Evolutionary conservation across 2,888 invertebrate genomes (phyloP).

Genomic region (Folsomia manolachei): DNA sequence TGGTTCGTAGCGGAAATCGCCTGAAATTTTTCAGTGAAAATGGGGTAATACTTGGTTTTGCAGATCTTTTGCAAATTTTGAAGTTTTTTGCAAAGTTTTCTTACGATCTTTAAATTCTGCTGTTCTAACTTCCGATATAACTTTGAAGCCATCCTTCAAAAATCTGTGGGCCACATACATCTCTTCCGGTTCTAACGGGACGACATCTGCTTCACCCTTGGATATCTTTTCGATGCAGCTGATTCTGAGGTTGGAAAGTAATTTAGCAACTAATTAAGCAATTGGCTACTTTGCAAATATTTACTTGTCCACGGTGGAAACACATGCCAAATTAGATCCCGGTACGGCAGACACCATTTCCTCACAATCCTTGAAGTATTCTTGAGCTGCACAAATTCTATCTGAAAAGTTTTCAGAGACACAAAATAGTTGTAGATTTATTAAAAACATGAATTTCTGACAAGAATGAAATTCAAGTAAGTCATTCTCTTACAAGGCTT

Average conservation of each 20-base stretch:
- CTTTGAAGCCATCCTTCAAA: constrained; percentile 30
- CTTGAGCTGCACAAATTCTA: constrained; percentile 36
- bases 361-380: constrained; percentile 21
- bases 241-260: constrained; percentile 26
- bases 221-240: constrained; percentile 42
- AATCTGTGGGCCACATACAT: constrained; percentile 43
- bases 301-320: constrained; percentile 43
- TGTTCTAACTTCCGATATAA: constrained; percentile 38
- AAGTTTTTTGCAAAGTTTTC: neutral
- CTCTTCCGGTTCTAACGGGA: constrained; percentile 44
- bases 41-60: too few species aligned
- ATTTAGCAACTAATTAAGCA: neutral
- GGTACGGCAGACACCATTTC: constrained; percentile 31
- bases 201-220: constrained; percentile 42
- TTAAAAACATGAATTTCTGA: too few species aligned
- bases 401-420: too few species aligned
- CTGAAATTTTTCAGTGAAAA: too few species aligned
- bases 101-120: constrained; percentile 23
- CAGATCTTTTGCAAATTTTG: neutral
- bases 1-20: constrained; percentile 51
- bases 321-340: constrained; percentile 30
- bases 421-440: too few species aligned
- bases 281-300: neutral
- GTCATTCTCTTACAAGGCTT: too few species aligned
- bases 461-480: too few species aligned